Conservation (phyloP, 2,797 vertebrate genomes). For the Crocodylus rhombifer region DNA sequence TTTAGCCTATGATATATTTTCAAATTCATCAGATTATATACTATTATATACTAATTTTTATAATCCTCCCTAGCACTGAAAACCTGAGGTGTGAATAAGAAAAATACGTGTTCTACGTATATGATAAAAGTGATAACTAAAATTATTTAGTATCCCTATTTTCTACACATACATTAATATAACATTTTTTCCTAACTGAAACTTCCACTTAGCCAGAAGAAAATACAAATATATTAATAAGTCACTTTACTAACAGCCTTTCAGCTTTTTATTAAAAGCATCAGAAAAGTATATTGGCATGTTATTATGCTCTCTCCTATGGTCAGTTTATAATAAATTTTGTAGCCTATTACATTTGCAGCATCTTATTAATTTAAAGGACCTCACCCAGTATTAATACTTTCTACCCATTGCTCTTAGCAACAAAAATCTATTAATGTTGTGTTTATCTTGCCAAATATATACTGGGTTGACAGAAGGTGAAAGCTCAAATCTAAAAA, state of each 20-base stretch:
- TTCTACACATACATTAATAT: background rate
- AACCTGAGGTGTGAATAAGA: background rate
- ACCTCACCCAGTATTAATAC: background rate
- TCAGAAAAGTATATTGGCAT: background rate
- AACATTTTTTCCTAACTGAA: background rate
- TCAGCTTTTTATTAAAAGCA: slow-evolving; percentile 11
- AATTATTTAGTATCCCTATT: background rate
- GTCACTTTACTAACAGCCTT: background rate
- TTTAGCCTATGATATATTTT: background rate
- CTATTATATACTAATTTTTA: background rate
- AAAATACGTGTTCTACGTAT: background rate
- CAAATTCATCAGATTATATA: background rate
- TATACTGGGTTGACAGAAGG: background rate
- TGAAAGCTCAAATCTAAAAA: slow-evolving; percentile 9
- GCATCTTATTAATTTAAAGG: slow-evolving; percentile 33
- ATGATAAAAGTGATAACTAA: background rate
- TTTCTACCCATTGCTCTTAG: slow-evolving; percentile 3
- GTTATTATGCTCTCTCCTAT: background rate
- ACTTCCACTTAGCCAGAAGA: background rate
- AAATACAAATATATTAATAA: slow-evolving; percentile 10
- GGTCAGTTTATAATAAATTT: background rate
- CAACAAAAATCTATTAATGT: background rate
- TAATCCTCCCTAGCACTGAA: background rate
- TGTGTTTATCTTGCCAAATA: slow-evolving; percentile 15
- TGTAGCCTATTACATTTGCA: background rate